Percentiles rank a stretch among this genome's conserved stretches.
Evolutionary conservation across 2,113 vertebrate genomes (phyloP).

Genomic region (Pardalotus punctatus): DNA sequence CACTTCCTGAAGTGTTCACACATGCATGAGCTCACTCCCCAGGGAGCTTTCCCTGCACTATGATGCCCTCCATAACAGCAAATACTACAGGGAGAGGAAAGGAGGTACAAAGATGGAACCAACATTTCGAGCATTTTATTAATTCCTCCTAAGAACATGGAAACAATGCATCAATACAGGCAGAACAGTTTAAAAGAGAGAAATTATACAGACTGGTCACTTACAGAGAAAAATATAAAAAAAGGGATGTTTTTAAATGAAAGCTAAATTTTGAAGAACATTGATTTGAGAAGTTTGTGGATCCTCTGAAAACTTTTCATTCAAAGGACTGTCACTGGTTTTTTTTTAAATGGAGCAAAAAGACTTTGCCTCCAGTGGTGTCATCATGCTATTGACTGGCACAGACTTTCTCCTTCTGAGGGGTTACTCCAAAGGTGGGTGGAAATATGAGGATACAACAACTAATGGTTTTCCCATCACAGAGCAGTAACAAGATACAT

Average conservation of each 20-base stretch:
- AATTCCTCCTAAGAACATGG: not conserved
- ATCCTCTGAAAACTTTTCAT: not conserved
- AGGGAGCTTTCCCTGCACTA: not conserved
- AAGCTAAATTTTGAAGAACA: not conserved
- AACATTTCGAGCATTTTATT: not conserved
- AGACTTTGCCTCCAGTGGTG: not conserved
- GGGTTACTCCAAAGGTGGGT: not conserved
- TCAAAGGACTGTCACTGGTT: not conserved
- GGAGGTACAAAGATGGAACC: not conserved
- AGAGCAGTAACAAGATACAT: not conserved
- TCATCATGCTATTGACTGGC: not conserved
- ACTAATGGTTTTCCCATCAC: not conserved
- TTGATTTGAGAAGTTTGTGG: not conserved
- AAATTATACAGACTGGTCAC: not conserved
- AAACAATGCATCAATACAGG: not conserved
- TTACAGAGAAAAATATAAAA: not conserved
- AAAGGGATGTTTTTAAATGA: not conserved
- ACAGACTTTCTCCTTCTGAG: not conserved
- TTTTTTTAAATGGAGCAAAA: not conserved
- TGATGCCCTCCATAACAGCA: not conserved
- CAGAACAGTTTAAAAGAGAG: not conserved
- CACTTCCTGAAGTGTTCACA: not conserved
- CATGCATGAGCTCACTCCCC: fast-evolving
- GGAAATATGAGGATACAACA: fast-evolving
- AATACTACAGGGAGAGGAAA: not conserved